These are phyloP conservation scores for Tyrannus savana DNA, from an alignment of 2,113 vertebrate species.

Conservation along the genomic window DNA sequence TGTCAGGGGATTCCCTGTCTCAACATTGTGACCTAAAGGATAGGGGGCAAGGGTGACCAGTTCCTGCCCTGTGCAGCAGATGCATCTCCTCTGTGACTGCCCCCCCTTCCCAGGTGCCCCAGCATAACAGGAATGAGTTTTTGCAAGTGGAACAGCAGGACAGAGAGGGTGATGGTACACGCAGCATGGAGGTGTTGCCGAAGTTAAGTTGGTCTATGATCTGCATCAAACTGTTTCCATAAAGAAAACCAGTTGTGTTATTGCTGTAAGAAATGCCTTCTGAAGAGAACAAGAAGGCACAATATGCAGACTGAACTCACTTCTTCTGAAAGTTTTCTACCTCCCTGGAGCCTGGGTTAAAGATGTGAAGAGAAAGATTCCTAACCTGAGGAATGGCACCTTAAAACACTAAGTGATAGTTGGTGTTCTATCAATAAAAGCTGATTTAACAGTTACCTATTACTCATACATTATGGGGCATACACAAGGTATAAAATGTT, in stretches of 20 bases:
- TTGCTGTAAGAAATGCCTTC: not conserved
- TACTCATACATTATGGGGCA: not conserved
- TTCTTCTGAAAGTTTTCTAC: not conserved
- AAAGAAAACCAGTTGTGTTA: not conserved
- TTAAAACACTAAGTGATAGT: constrained; percentile 8
- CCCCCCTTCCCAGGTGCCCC: not conserved
- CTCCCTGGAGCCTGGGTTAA: not conserved
- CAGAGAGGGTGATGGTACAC: not conserved
- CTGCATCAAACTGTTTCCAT: not conserved
- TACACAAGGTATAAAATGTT: not conserved
- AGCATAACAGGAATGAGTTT: not conserved
- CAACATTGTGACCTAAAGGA: not conserved
- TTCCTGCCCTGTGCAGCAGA: not conserved
- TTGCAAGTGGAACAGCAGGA: not conserved
- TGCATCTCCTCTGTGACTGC: not conserved
- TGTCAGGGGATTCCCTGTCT: not conserved
- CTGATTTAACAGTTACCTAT: not conserved
- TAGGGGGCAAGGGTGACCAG: not conserved
- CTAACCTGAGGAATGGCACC: not conserved
- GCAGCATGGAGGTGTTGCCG: not conserved
- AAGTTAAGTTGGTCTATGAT: not conserved
- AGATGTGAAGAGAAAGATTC: not conserved
- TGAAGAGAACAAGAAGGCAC: not conserved
- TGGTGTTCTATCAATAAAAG: not conserved
- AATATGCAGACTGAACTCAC: not conserved